Evolutionary conservation across 1,140 invertebrate species (phyloP).

Genomic region (Lucilia cuprina): DNA sequence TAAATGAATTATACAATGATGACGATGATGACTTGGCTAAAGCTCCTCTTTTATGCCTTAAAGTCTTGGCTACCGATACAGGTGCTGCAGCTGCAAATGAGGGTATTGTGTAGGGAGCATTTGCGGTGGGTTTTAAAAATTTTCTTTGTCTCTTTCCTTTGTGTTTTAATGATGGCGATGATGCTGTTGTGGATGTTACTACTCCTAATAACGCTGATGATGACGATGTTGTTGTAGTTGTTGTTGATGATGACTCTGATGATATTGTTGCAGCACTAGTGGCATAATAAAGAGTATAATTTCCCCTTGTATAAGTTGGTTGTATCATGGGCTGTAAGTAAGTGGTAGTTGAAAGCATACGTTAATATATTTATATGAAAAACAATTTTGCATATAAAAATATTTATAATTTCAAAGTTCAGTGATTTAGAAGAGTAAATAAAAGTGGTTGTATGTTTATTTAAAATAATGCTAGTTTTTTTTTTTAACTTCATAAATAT

Average conservation of each 20-base stretch:
- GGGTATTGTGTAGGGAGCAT: background rate
- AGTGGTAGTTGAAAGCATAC: too few species aligned
- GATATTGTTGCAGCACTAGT: conserved; percentile 3
- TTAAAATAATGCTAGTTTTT: background rate
- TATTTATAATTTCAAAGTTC: background rate
- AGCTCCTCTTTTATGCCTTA: background rate
- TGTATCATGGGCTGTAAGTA: conserved; percentile 50
- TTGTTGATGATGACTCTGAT: conserved; percentile 38
- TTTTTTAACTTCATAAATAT: background rate
- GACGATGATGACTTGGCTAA: background rate
- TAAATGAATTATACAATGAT: conserved; percentile 46
- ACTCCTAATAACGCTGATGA: background rate
- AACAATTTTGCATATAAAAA: background rate
- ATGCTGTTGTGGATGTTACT: background rate
- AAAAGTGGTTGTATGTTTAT: background rate
- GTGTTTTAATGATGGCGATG: background rate
- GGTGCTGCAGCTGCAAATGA: background rate
- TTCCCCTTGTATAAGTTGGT: conserved; percentile 58
- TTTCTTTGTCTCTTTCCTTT: background rate
- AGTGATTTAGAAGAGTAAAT: background rate
- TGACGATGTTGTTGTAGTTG: conserved; percentile 8
- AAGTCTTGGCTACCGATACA: background rate
- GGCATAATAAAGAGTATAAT: conserved; percentile 60
- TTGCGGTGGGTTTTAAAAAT: background rate
- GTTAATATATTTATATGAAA: background rate